Percentiles rank a stretch among this genome's conserved stretches.
These are phyloP conservation scores for Empis stercorea DNA, from an alignment of 2,888 invertebrate genomes.

Conservation along the genomic window DNA sequence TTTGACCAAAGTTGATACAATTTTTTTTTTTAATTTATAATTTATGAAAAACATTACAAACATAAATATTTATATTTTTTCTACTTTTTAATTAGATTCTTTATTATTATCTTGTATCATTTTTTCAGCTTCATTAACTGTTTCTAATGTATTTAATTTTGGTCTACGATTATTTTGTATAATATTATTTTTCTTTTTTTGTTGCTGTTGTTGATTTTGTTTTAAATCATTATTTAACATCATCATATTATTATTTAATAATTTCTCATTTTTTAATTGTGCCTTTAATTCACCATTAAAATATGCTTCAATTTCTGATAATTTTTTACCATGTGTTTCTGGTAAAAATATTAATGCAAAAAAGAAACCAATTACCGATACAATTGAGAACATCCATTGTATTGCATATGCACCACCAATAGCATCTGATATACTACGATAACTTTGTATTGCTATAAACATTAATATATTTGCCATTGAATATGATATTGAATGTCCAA, in stretches of 20 bases:
- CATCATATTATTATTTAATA: neutral
- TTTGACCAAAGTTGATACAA: no score
- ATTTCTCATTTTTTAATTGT: constrained; percentile 23
- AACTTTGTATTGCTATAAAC: constrained; percentile 44
- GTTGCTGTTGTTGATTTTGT: constrained; percentile 7
- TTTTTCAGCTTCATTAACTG: constrained; percentile 16
- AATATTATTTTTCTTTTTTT: neutral
- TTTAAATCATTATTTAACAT: constrained; percentile 2
- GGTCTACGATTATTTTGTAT: constrained; percentile 12
- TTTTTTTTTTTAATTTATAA: no score
- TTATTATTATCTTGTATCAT: constrained; percentile 12
- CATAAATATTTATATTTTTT: no score
- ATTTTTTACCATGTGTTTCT: constrained; percentile 49
- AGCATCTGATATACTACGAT: constrained; percentile 27
- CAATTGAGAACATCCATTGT: constrained; percentile 43
- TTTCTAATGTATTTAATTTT: constrained; percentile 11
- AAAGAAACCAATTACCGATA: constrained; percentile 32
- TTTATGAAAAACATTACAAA: no score
- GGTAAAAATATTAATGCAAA: constrained; percentile 38
- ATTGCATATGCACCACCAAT: constrained; percentile 39
- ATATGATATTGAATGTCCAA: constrained; percentile 45
- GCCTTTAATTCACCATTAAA: constrained; percentile 40
- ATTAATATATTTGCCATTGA: constrained; percentile 44
- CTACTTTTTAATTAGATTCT: neutral
- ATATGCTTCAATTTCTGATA: constrained; percentile 46